Percentiles rank a stretch among this genome's conserved stretches.
These are phyloP conservation scores for Ornithorhynchus anatinus DNA, from an alignment of 2,113 vertebrate species.

Conservation along the genomic window DNA sequence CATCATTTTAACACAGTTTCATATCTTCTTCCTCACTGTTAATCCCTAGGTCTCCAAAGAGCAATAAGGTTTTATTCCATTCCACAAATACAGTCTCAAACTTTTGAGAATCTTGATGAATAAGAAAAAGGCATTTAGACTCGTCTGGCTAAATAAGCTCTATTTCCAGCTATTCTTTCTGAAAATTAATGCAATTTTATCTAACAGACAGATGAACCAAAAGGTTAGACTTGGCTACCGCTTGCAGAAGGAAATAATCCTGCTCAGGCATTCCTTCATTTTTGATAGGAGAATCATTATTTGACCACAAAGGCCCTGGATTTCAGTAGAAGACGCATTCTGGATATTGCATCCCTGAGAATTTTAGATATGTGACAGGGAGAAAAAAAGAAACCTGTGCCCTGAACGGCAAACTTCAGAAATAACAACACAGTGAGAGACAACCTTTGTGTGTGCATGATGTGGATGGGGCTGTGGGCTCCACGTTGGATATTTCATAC, in stretches of 20 bases:
- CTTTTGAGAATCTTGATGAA: conserved; percentile 34
- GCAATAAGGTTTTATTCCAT: conserved; percentile 51
- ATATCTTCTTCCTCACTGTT: conserved; percentile 48
- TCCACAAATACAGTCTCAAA: conserved; percentile 54
- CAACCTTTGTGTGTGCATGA: too few relatives aligned
- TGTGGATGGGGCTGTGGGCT: too few relatives aligned
- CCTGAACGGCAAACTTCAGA: too few relatives aligned
- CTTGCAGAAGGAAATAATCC: conserved; percentile 26
- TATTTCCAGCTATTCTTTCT: conserved; percentile 40
- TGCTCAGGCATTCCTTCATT: conserved; percentile 30
- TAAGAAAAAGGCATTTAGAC: conserved; percentile 13
- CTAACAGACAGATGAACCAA: conserved; percentile 20
- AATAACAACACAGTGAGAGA: too few relatives aligned
- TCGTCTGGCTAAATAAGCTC: conserved; percentile 21
- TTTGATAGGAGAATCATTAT: conserved; percentile 38
- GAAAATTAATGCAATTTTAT: conserved; percentile 54
- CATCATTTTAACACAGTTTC: conserved; percentile 32
- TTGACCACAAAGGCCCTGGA: conserved; percentile 22
- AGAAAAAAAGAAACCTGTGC: too few relatives aligned
- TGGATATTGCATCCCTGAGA: too few relatives aligned
- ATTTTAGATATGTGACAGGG: too few relatives aligned
- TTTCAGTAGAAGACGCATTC: conserved; percentile 27
- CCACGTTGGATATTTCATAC: too few relatives aligned
- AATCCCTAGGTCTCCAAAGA: conserved; percentile 7
- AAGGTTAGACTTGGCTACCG: conserved; percentile 26